These are phyloP conservation scores for Drosophila erecta DNA, from an alignment of 1,140 invertebrate species.

Conservation along the genomic window DNA sequence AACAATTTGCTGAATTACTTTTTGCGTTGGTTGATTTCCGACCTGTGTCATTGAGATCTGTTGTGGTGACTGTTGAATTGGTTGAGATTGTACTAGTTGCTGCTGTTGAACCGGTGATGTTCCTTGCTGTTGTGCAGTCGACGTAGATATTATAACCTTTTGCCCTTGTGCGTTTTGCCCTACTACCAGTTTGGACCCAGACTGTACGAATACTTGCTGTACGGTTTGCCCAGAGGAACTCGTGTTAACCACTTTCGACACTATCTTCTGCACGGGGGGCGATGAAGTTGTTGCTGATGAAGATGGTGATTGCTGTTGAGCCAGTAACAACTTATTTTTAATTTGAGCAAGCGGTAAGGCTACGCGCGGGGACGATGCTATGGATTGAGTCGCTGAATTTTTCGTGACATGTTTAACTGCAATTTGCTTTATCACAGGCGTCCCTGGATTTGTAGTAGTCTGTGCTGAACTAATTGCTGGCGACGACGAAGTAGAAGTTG, in stretches of 20 bases:
- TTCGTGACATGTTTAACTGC: conserved; percentile 72
- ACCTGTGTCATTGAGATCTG: conserved; percentile 65
- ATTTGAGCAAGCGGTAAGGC: conserved; percentile 68
- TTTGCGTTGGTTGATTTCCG: conserved; percentile 68
- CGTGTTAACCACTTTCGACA: conserved; percentile 43
- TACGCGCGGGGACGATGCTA: conserved; percentile 64
- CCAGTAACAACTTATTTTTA: conserved; percentile 65
- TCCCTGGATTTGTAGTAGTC: conserved; percentile 12
- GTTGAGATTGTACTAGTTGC: conserved; percentile 70
- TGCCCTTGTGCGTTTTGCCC: conserved; percentile 80
- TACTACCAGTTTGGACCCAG: conserved; percentile 74
- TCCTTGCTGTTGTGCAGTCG: conserved; percentile 46
- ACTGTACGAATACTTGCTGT: conserved; percentile 79
- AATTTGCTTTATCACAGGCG: conserved; percentile 73
- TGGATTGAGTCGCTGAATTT: conserved; percentile 44
- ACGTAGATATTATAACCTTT: conserved; percentile 75
- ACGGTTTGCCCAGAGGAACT: conserved; percentile 45
- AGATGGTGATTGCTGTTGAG: conserved; percentile 54
- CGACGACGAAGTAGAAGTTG: conserved; percentile 41
- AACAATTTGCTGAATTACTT: conserved; percentile 82
- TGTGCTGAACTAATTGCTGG: conserved; percentile 25
- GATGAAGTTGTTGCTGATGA: conserved; percentile 23
- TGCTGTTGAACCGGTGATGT: conserved; percentile 57
- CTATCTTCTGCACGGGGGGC: conserved; percentile 58
- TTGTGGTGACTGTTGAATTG: conserved; percentile 57